Percentiles rank a stretch among this genome's conserved stretches.
These are phyloP conservation scores for Porites lobata DNA, from an alignment of 92 coral and sea anemone genomes.

Conservation along the genomic window DNA sequence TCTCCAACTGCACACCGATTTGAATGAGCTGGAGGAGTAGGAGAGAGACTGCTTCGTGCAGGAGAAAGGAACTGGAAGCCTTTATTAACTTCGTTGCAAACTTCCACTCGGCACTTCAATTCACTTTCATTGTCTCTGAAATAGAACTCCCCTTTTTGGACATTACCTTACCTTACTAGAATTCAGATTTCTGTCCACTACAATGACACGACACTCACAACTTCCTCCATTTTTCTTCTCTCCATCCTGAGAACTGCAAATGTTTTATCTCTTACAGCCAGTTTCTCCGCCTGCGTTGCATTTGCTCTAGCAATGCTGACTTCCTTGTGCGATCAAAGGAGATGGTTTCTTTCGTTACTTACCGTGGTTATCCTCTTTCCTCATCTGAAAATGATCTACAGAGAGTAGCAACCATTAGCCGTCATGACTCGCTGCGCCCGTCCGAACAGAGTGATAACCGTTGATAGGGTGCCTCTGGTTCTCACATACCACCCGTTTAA, in stretches of 20 bases:
- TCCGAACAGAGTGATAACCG: no score
- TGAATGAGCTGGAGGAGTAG: neutral
- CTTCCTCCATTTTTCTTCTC: neutral
- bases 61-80: no score
- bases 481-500: no score
- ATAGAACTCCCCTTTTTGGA: neutral
- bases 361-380: no score
- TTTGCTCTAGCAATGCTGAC: neutral
- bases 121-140: neutral
- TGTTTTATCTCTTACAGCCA: neutral
- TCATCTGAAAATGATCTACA: no score
- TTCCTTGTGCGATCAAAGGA: neutral
- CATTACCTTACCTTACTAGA: neutral
- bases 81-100: no score
- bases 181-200: neutral
- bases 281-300: neutral
- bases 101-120: neutral
- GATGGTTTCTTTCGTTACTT: neutral
- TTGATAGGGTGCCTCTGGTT: no score
- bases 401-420: no score
- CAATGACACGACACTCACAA: neutral
- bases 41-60: no score
- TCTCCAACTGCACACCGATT: conserved; percentile 14
- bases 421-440: no score
- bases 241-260: neutral